Evolutionary conservation across 2,113 vertebrate species (phyloP).

Genomic region (Macrotis lagotis): DNA sequence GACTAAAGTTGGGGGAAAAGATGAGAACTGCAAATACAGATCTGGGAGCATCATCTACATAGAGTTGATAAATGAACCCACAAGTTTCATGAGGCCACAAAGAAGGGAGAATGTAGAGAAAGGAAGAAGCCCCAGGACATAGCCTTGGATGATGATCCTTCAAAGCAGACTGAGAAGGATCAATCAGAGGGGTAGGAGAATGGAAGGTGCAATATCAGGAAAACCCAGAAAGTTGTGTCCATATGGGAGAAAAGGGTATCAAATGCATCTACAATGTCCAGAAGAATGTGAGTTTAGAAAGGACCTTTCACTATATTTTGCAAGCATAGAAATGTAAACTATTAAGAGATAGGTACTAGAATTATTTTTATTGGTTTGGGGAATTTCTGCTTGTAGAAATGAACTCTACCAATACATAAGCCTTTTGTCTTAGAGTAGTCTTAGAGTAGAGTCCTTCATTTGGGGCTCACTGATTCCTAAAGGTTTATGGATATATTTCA

Average conservation of each 20-base stretch:
- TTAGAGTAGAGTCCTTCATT: background rate
- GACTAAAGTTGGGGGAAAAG: background rate
- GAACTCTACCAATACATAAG: background rate
- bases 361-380: background rate
- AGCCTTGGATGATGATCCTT: background rate
- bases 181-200: background rate
- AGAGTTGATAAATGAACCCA: background rate
- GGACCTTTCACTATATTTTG: background rate
- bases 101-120: background rate
- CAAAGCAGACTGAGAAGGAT: background rate
- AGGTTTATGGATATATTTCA: background rate
- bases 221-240: background rate
- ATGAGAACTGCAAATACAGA: background rate
- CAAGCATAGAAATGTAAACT: background rate
- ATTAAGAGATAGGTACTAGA: background rate
- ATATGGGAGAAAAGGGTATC: background rate
- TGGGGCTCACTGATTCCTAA: background rate
- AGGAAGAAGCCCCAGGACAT: background rate
- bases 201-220: background rate
- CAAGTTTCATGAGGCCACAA: background rate
- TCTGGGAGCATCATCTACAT: background rate
- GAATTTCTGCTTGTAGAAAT: background rate
- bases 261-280: background rate
- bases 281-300: background rate
- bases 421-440: background rate